These are phyloP conservation scores for Rhinoraja longicauda DNA, from an alignment of 2,797 vertebrate species.

Conservation along the genomic window DNA sequence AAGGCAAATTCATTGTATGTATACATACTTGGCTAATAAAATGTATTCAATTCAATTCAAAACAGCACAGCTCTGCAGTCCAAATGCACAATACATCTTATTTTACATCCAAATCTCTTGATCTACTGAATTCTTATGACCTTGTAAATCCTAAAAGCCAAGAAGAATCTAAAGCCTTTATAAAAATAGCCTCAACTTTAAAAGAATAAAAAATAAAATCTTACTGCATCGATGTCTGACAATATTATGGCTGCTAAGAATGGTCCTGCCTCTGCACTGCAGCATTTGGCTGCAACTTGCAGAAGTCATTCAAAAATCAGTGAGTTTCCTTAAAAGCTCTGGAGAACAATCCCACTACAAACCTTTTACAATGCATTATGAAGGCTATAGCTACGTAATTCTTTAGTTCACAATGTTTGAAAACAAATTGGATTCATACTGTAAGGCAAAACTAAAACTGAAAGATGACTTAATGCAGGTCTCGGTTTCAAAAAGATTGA, in stretches of 20 bases:
- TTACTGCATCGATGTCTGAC: slow-evolving; percentile 12
- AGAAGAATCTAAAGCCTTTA: neutral
- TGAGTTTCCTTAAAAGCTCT: neutral
- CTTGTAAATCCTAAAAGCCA: neutral
- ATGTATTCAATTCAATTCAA: no score
- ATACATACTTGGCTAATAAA: no score
- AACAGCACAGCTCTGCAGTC: neutral
- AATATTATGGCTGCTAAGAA: slow-evolving; percentile 37
- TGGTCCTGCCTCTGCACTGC: slow-evolving; percentile 31
- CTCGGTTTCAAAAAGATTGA: neutral
- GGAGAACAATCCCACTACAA: neutral
- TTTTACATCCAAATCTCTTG: slow-evolving; percentile 13
- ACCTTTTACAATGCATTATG: neutral
- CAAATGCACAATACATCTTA: neutral
- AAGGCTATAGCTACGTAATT: neutral
- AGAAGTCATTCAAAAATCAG: slow-evolving; percentile 29
- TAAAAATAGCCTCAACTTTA: neutral
- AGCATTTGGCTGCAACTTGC: slow-evolving; percentile 32
- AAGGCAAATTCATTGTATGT: no score
- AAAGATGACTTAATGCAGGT: neutral
- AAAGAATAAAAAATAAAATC: neutral
- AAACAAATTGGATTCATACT: slow-evolving; percentile 14
- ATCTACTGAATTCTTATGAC: neutral
- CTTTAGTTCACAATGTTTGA: neutral
- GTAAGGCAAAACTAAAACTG: neutral